Conservation (phyloP, 2,113 vertebrate genomes). For the Phycodurus eques region DNA sequence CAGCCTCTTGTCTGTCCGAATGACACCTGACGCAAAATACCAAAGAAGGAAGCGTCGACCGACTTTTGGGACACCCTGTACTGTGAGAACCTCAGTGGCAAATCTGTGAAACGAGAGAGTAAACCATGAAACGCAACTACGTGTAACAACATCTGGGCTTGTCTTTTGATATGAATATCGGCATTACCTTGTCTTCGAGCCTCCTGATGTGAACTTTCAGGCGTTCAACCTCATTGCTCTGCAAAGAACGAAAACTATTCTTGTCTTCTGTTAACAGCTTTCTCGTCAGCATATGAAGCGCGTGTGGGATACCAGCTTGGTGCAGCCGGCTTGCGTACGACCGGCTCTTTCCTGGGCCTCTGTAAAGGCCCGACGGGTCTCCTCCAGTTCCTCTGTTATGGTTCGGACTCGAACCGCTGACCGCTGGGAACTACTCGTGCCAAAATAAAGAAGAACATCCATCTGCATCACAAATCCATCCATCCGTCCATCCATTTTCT, state of each 20-base stretch:
- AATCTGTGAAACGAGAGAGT: no score
- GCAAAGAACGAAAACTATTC: conserved; percentile 11
- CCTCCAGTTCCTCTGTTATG: conserved; percentile 74
- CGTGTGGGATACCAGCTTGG: conserved; percentile 58
- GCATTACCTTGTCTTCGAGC: conserved; percentile 70
- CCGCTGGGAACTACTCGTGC: conserved; percentile 61
- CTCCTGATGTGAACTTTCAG: conserved; percentile 63
- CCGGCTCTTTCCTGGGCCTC: conserved; percentile 65
- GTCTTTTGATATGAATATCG: background rate
- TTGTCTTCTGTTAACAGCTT: background rate
- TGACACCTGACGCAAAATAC: no score
- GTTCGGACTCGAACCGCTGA: conserved; percentile 52
- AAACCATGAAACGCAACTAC: background rate
- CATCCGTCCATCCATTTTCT: no score
- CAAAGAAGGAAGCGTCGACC: no score
- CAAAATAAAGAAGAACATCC: conserved; percentile 4
- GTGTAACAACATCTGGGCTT: background rate
- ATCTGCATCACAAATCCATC: background rate
- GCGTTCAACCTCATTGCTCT: conserved; percentile 68
- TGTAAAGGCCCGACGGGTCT: conserved; percentile 55
- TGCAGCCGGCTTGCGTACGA: conserved; percentile 53
- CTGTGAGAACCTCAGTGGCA: no score
- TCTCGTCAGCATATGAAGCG: background rate
- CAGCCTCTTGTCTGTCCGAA: no score
- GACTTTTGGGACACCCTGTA: no score